These are phyloP conservation scores for Frankliniella fusca DNA, from an alignment of 2,888 invertebrate genomes.

Conservation along the genomic window DNA sequence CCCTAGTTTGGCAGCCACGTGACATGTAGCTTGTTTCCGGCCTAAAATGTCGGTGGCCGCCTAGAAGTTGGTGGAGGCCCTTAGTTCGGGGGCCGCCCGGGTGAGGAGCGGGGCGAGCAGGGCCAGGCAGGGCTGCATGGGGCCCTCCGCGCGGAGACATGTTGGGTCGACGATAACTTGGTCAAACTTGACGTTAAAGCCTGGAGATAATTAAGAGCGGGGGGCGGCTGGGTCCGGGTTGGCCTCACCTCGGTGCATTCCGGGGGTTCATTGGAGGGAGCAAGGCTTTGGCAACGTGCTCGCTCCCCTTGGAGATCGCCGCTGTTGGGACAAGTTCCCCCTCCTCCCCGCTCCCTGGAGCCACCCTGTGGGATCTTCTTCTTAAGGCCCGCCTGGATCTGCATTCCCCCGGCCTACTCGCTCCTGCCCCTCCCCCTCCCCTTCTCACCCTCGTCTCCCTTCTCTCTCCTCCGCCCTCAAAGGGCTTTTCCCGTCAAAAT, in stretches of 20 bases:
- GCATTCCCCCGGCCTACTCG: too few relatives aligned
- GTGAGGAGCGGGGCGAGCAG: neutral
- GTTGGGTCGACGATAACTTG: neutral
- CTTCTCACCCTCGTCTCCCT: too few relatives aligned
- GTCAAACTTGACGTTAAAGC: slow-evolving; percentile 7
- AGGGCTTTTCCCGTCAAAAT: too few relatives aligned
- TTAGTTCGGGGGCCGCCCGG: neutral
- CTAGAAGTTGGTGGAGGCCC: neutral
- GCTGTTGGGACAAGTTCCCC: neutral
- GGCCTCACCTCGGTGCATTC: neutral
- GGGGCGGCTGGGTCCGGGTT: too few relatives aligned
- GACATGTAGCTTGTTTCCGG: neutral
- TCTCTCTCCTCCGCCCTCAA: too few relatives aligned
- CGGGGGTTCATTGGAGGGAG: neutral
- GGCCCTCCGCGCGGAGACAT: neutral
- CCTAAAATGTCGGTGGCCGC: neutral
- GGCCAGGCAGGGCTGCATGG: neutral
- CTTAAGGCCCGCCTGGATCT: too few relatives aligned
- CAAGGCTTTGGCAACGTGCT: too few relatives aligned
- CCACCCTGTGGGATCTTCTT: too few relatives aligned
- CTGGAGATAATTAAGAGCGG: neutral
- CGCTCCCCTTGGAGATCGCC: too few relatives aligned
- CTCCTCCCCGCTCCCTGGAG: too few relatives aligned
- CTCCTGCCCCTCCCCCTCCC: too few relatives aligned
- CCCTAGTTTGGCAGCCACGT: neutral